These are phyloP conservation scores for Aphis craccivora DNA, from an alignment of 1,140 invertebrate species.

Conservation along the genomic window DNA sequence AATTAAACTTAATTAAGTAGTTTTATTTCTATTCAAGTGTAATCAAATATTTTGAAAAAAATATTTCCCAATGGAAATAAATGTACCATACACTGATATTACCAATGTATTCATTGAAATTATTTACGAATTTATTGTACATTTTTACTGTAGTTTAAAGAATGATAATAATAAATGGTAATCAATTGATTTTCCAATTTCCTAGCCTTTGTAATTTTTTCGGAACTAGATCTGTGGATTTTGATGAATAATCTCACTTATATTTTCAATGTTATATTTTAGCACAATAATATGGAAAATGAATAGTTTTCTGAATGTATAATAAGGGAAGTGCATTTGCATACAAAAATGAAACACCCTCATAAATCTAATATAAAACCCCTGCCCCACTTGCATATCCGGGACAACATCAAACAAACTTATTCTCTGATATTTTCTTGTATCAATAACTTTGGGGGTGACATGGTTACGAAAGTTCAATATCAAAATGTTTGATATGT, in stretches of 20 bases:
- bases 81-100: background rate
- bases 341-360: conserved; percentile 43
- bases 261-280: background rate
- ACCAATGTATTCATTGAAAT: background rate
- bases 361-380: conserved; percentile 50
- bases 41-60: background rate
- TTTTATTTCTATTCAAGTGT: background rate
- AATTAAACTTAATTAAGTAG: background rate
- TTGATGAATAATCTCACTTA: background rate
- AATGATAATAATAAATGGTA: background rate
- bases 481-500: background rate
- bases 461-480: background rate
- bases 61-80: background rate
- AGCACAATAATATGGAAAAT: background rate
- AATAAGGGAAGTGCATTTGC: conserved; percentile 31
- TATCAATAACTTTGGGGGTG: conserved; percentile 4
- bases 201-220: background rate
- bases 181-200: background rate
- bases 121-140: background rate
- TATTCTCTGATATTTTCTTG: conserved; percentile 17
- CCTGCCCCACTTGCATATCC: background rate
- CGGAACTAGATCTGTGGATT: background rate
- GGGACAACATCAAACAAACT: conserved; percentile 37
- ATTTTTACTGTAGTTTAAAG: background rate
- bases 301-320: conserved; percentile 16